Evolutionary conservation across 2,113 vertebrate genomes (phyloP).

Genomic region (Pygoscelis adeliae): DNA sequence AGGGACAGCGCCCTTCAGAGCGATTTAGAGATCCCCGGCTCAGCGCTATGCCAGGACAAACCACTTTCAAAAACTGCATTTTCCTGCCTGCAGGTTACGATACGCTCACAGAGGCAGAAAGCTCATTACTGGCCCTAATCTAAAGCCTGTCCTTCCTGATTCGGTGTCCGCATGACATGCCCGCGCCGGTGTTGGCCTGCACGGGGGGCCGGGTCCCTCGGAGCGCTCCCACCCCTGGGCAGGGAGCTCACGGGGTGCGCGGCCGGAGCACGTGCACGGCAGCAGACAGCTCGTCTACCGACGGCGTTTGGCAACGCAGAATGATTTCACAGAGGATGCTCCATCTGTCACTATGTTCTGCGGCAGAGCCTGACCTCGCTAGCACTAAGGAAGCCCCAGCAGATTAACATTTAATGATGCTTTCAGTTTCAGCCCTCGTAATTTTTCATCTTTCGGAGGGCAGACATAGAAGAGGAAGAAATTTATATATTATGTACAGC

Average conservation of each 20-base stretch:
- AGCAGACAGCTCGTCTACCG: not conserved
- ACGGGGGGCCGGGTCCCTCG: fast-evolving
- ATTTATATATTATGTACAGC: not conserved
- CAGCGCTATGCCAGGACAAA: not conserved
- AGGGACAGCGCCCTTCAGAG: not conserved
- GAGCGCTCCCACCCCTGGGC: not conserved
- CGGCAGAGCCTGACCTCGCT: conserved; percentile 31
- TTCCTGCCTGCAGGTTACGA: not conserved
- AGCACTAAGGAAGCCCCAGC: conserved; percentile 31
- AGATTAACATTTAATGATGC: conserved; percentile 69
- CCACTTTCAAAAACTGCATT: not conserved
- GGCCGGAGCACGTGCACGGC: not conserved
- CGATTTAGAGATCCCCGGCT: not conserved
- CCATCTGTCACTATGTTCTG: conserved; percentile 62
- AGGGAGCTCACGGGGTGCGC: fast-evolving
- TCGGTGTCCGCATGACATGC: fast-evolving
- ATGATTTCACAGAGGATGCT: not conserved
- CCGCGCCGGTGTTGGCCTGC: fast-evolving
- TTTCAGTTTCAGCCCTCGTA: conserved; percentile 50
- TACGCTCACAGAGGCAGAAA: not conserved
- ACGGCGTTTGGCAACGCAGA: not conserved
- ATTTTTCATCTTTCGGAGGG: conserved; percentile 37
- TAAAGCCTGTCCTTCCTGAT: not conserved
- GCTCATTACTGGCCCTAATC: not conserved
- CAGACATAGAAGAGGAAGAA: not conserved